Conservation (phyloP, 2,888 invertebrate genomes). For the Callosobruchus maculatus region DNA sequence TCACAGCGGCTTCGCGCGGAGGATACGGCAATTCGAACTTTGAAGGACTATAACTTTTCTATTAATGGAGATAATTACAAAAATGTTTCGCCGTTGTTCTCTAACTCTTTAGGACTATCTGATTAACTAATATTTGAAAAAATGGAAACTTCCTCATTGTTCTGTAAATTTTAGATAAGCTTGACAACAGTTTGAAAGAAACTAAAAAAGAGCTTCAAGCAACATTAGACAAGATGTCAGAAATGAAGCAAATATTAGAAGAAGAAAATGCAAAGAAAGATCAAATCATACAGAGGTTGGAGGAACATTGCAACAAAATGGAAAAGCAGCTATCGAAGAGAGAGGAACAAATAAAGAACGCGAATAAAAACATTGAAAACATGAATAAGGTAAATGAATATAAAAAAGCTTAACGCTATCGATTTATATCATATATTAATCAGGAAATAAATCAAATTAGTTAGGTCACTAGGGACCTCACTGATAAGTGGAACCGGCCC, state of each 20-base stretch:
- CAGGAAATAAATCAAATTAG: no score
- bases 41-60: no score
- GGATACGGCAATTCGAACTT: no score
- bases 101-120: no score
- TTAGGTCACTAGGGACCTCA: no score
- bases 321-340: slow-evolving; percentile 39
- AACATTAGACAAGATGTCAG: slow-evolving; percentile 15
- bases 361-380: slow-evolving; percentile 32
- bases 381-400: slow-evolving; percentile 38
- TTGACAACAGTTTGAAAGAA: slow-evolving; percentile 27
- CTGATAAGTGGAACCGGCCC: no score
- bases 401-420: background rate
- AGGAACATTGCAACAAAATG: slow-evolving; percentile 38
- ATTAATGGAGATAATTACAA: no score
- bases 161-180: background rate
- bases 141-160: no score
- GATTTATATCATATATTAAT: no score
- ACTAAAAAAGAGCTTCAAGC: slow-evolving; percentile 12
- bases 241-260: slow-evolving; percentile 26
- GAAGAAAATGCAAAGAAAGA: slow-evolving; percentile 34
- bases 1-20: no score
- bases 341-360: slow-evolving; percentile 35
- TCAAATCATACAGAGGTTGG: slow-evolving; percentile 33
- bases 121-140: no score
- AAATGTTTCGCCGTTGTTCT: no score